Base-by-base conservation (phyloP, 2,797 vertebrate genomes). In the Tokudaia muenninki region DNA sequence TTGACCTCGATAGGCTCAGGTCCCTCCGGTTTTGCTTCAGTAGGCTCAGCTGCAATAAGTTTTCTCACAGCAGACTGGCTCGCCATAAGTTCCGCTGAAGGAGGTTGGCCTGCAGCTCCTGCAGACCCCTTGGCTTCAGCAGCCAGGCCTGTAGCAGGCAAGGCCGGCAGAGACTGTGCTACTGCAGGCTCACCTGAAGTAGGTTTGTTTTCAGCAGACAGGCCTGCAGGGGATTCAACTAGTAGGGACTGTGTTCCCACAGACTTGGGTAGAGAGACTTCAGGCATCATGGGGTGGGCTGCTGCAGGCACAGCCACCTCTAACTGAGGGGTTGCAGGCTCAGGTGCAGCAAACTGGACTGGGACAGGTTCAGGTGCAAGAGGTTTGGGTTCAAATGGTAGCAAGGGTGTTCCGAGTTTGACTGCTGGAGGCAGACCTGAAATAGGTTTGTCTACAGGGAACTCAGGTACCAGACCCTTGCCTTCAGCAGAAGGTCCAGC, bases 101-200 rank as follows among this genome's bases (percentile, higher is more conserved):
- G 9, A 31, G 47, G 0, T 0, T 6, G 4, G 0, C 1, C 2
- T 26, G 2, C n/a, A 22, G 7, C 13, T 16, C 6, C 16, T 37
- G 11, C 10, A 59, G 17, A 16, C 26, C 11, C 72, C 17, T 65
- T 77, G 34, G 19, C 3, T 90, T 81, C 70, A 22, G 8, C 17
- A 37, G 4, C 4, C 4, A 57, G 47, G 11, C 29, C 50, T 31
- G 3, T 0, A 67, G 8, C 4, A 16, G 24, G 52, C 6, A 74
- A 41, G 16, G 24, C 6, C 14, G 22, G n/a, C 19, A 55, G 0
- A 79, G 41, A 9, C 3, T 47, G 31, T 8, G 12, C 7, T 24
- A 44, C 31, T 5, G 26, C n/a, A 47, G 41, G 81, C 17, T 78
- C 37, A 12, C 67, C 44, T 83, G 59, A 61, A 50, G 22, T 22